Evolutionary conservation across 2,113 vertebrate species (phyloP).

Genomic region (Mus spicilegus): DNA sequence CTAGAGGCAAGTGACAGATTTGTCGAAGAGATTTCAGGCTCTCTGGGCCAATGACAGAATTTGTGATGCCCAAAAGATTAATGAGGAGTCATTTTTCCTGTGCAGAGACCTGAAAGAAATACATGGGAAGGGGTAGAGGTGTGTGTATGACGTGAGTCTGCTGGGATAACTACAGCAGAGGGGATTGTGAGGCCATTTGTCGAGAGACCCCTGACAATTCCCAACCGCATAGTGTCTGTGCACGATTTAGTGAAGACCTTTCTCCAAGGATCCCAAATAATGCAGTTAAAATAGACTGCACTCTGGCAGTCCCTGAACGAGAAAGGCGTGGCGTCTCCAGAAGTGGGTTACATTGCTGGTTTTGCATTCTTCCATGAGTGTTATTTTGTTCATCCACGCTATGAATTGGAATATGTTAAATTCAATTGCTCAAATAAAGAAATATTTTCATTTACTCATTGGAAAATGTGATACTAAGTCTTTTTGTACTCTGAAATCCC

Average conservation of each 20-base stretch:
- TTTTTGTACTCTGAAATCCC: background rate
- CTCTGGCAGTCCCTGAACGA: background rate
- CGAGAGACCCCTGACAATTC: background rate
- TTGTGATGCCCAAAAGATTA: background rate
- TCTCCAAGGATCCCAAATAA: conserved; percentile 8
- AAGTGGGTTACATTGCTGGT: background rate
- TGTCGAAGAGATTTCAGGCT: background rate
- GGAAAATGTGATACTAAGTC: background rate
- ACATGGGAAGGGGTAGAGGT: background rate
- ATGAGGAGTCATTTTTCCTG: background rate
- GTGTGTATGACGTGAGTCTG: background rate
- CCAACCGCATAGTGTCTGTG: background rate
- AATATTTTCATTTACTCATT: background rate
- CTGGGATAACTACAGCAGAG: background rate
- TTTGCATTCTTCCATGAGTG: background rate
- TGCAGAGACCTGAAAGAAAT: background rate
- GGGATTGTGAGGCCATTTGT: background rate
- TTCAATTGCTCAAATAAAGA: conserved; percentile 6
- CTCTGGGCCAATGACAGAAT: background rate
- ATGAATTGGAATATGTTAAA: conserved; percentile 43
- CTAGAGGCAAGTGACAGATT: background rate
- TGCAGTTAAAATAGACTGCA: background rate
- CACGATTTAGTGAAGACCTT: conserved; percentile 66
- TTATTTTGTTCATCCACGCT: background rate
- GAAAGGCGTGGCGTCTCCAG: background rate